phyloP scores from a whole-genome alignment of 2,797 vertebrate species.

The Diglossa cyanea region DNA sequence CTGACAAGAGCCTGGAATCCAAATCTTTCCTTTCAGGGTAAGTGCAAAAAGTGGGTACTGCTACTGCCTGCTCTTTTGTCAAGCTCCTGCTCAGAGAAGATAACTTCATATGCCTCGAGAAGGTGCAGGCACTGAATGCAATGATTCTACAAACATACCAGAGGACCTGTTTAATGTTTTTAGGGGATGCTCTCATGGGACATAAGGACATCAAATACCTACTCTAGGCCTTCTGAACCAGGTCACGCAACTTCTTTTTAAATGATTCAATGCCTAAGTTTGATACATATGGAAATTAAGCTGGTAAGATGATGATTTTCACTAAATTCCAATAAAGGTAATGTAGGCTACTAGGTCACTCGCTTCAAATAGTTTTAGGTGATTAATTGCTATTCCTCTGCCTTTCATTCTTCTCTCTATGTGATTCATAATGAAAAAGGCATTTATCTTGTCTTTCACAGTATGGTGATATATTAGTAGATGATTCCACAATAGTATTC shows the following conservation, averaged over 20 bases:
- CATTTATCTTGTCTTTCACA: background rate
- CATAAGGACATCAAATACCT: background rate
- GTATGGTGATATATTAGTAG: background rate
- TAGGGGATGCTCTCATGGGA: background rate
- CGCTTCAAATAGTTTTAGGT: background rate
- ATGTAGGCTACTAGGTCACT: slow-evolving; percentile 26
- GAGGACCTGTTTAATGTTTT: background rate
- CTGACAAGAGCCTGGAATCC: background rate
- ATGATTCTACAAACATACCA: background rate
- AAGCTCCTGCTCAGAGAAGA: background rate
- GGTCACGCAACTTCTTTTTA: background rate
- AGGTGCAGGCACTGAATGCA: background rate
- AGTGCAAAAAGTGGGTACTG: background rate
- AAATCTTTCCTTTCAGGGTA: background rate
- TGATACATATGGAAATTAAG: background rate
- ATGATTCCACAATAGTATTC: background rate
- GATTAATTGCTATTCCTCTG: slow-evolving; percentile 1
- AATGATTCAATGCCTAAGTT: background rate
- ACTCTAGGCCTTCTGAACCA: background rate
- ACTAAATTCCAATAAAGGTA: background rate
- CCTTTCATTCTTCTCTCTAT: background rate
- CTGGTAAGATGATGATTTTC: background rate
- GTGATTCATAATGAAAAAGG: slow-evolving; percentile 20
- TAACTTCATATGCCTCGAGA: background rate
- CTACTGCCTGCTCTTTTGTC: background rate